Conservation (phyloP, 2,113 vertebrate species). For the Ophthalmolycus amberensis region DNA sequence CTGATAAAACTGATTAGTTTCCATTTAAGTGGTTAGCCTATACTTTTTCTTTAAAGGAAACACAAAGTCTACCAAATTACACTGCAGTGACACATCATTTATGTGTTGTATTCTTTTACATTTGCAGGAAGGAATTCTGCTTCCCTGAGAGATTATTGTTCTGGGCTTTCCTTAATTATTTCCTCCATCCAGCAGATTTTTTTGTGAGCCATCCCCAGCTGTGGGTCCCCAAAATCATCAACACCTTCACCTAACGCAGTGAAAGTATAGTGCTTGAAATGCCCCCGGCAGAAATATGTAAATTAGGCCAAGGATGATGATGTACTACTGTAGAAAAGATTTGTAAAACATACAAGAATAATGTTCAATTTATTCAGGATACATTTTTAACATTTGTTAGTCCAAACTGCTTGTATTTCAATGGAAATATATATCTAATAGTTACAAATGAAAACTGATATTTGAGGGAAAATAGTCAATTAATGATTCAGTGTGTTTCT, state of each 20-base stretch:
- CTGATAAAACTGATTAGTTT: not conserved
- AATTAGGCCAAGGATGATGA: conserved; percentile 35
- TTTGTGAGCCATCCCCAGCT: conserved; percentile 11
- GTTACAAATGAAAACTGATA: conserved; percentile 8
- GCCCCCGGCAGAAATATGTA: conserved; percentile 39
- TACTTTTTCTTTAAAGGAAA: not conserved
- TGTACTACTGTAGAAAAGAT: conserved; percentile 30
- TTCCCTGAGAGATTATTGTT: conserved; percentile 18
- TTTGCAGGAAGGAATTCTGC: conserved; percentile 4
- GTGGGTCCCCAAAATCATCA: conserved; percentile 18
- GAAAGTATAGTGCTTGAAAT: conserved; percentile 50
- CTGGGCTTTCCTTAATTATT: conserved; percentile 38
- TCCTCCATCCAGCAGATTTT: conserved; percentile 33
- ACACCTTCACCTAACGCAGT: conserved; percentile 37
- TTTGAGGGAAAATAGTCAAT: not conserved
- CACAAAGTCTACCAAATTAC: not conserved
- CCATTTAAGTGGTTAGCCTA: too few species aligned
- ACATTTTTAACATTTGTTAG: conserved; percentile 16
- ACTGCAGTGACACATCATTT: conserved; percentile 7
- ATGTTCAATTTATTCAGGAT: conserved; percentile 38
- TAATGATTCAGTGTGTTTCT: conserved; percentile 6
- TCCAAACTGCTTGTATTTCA: conserved; percentile 2
- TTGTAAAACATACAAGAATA: conserved; percentile 23
- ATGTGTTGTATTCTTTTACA: conserved; percentile 10
- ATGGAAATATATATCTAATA: not conserved